Evolutionary conservation across 2,797 vertebrate genomes (phyloP).

Genomic region (Synaphobranchus kaupii): DNA sequence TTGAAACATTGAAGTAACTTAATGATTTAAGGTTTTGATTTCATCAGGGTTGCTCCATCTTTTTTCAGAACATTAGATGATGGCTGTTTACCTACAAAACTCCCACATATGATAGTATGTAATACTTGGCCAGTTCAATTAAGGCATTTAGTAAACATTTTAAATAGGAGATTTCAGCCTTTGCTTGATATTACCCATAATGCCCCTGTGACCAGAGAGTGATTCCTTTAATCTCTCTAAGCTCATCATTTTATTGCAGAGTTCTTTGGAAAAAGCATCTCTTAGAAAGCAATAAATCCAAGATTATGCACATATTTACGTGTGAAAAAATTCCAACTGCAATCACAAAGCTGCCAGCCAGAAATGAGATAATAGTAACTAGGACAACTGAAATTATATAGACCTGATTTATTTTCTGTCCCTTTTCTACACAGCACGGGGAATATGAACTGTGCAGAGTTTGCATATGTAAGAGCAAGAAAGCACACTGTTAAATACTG

Average conservation of each 20-base stretch:
- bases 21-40: conserved; percentile 43
- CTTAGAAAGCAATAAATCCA: conserved; percentile 34
- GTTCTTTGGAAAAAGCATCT: conserved; percentile 37
- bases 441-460: conserved; percentile 37
- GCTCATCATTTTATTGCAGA: conserved; percentile 31
- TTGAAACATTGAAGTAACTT: conserved; percentile 52
- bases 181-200: conserved; percentile 16
- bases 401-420: conserved; percentile 13
- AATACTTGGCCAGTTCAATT: conserved; percentile 34
- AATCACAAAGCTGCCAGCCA: conserved; percentile 34
- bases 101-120: conserved; percentile 25
- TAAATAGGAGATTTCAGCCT: conserved; percentile 25
- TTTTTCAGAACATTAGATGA: neutral
- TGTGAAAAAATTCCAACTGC: conserved; percentile 31
- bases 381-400: conserved; percentile 31
- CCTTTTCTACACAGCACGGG: conserved; percentile 28
- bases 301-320: conserved; percentile 30
- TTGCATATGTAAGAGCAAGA: conserved; percentile 26
- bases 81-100: conserved; percentile 1
- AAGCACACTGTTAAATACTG: neutral
- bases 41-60: neutral
- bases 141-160: conserved; percentile 39
- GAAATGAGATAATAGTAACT: conserved; percentile 40
- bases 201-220: conserved; percentile 35
- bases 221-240: conserved; percentile 41